Evolutionary conservation across 2,797 vertebrate species (phyloP).

Genomic region (Esox lucius): DNA sequence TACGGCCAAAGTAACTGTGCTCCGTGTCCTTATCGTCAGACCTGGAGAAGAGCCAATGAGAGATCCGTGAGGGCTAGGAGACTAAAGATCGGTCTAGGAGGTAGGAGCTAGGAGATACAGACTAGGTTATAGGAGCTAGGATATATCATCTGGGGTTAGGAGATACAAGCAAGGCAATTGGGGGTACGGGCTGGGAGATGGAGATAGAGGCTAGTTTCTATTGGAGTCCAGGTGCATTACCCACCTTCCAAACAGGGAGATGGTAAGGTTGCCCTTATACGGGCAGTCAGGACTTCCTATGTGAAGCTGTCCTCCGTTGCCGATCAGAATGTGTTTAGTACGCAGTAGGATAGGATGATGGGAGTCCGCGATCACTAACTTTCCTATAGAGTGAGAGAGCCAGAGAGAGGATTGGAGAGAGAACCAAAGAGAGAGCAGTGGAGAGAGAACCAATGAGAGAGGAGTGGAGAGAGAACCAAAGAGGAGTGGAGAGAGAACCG

Average conservation of each 20-base stretch:
- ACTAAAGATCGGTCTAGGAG: no score
- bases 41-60: slow-evolving; percentile 58
- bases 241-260: slow-evolving; percentile 90
- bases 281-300: slow-evolving; percentile 88
- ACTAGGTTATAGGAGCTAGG: neutral
- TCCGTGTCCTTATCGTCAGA: slow-evolving; percentile 76
- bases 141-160: neutral
- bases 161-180: neutral
- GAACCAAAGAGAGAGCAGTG: neutral
- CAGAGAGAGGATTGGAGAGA: neutral
- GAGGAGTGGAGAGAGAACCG: neutral
- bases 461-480: no score
- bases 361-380: slow-evolving; percentile 87
- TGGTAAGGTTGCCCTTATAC: slow-evolving; percentile 84
- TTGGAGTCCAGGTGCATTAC: neutral
- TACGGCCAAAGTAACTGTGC: slow-evolving; percentile 88
- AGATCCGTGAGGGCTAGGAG: neutral
- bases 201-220: neutral
- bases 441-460: neutral
- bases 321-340: slow-evolving; percentile 87
- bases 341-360: slow-evolving; percentile 80
- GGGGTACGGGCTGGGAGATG: neutral
- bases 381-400: slow-evolving; percentile 73
- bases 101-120: neutral
- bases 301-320: slow-evolving; percentile 84